Conservation (phyloP, 2,113 vertebrate genomes). For the Cebus imitator region DNA sequence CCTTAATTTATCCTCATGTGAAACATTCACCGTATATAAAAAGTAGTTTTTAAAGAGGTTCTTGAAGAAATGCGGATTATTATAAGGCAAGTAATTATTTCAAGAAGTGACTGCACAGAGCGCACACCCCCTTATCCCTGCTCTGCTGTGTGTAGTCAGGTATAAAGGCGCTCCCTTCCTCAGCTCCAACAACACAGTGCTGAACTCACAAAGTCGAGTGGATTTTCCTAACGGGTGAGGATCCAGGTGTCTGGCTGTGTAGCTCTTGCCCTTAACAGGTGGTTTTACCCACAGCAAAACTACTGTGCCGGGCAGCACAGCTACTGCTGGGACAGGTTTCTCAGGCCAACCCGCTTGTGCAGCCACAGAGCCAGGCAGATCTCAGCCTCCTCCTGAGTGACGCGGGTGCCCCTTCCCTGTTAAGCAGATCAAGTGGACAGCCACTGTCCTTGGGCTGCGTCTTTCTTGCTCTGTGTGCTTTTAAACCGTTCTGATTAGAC, state of each 20-base stretch:
- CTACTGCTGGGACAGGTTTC: not conserved
- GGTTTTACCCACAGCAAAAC: too few species aligned
- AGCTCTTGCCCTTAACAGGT: not conserved
- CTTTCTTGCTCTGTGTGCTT: not conserved
- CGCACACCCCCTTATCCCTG: accelerated
- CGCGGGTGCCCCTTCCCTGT: not conserved
- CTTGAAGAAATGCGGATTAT: not conserved
- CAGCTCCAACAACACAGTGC: not conserved
- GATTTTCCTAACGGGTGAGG: not conserved
- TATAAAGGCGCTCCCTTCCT: not conserved
- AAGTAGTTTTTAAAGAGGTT: not conserved
- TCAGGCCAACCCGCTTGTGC: accelerated
- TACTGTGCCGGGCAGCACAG: accelerated
- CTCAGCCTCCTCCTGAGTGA: not conserved
- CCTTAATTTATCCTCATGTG: not conserved
- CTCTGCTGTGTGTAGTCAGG: not conserved
- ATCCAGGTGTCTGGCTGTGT: not conserved
- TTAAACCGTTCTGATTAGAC: not conserved
- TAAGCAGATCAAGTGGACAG: not conserved
- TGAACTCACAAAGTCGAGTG: not conserved
- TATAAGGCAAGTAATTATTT: not conserved
- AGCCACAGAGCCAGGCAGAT: too few species aligned
- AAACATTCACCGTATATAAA: not conserved
- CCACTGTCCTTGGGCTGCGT: accelerated
- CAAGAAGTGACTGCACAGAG: not conserved